A percentile compares a stretch with the other conserved stretches of the same genome.
phyloP scores from a whole-genome alignment of 2,113 vertebrate species.

The Microcebus griseorufus region DNA sequence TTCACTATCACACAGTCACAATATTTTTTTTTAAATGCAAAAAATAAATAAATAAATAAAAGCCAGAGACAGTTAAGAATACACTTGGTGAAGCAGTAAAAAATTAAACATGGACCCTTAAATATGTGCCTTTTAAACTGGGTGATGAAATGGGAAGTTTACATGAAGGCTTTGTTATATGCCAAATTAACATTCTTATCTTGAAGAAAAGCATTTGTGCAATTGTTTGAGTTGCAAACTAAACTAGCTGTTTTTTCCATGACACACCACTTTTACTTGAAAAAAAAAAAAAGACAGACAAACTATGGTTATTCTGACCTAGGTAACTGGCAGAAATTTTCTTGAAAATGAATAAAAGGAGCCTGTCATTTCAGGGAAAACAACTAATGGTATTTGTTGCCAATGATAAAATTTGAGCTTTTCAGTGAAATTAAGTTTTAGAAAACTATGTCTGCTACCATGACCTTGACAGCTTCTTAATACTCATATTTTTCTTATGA shows the following conservation, averaged over 20 bases:
- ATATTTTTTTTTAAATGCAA: not conserved
- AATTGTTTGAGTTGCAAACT: not conserved
- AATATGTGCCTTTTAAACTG: not conserved
- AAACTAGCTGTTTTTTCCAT: not conserved
- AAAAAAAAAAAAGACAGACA: not conserved
- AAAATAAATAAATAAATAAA: not conserved
- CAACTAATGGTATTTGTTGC: not conserved
- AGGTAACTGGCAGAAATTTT: not conserved
- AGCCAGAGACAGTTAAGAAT: not conserved
- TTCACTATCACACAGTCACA: not conserved
- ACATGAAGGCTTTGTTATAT: not conserved
- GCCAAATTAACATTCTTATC: not conserved
- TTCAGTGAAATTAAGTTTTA: not conserved
- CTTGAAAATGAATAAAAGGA: slow-evolving; percentile 16
- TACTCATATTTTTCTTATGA: not conserved
- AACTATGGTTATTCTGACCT: slow-evolving; percentile 25
- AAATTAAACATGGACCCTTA: not conserved
- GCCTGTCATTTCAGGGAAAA: not conserved
- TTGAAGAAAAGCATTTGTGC: not conserved
- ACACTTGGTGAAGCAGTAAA: not conserved
- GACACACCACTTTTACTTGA: not conserved
- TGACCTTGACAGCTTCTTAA: not conserved
- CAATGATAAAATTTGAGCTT: not conserved
- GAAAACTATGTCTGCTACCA: not conserved
- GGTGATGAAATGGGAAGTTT: not conserved